phyloP scores from a whole-genome alignment of 2,113 vertebrate species.

The Psittacula cyanocephala region DNA sequence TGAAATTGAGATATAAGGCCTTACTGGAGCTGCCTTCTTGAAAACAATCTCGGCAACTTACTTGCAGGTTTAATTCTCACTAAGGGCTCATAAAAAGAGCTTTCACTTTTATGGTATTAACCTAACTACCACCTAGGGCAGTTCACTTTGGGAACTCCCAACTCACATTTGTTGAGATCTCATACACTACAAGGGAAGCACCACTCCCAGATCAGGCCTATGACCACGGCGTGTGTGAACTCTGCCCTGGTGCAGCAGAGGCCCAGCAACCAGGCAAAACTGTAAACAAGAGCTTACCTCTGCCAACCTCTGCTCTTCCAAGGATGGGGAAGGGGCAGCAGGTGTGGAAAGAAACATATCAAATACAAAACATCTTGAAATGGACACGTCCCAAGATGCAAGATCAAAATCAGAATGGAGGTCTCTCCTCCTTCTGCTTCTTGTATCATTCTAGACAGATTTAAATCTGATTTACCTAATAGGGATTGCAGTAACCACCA shows the following conservation, averaged over 20 bases:
- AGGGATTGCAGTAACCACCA: constrained; percentile 35
- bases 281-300: neutral
- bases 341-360: neutral
- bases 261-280: neutral
- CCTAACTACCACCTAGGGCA: neutral
- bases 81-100: neutral
- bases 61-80: neutral
- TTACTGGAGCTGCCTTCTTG: neutral
- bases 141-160: neutral
- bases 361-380: constrained; percentile 30
- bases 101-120: neutral
- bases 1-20: neutral
- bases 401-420: constrained; percentile 34
- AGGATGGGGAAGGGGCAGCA: neutral
- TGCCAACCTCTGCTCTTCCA: neutral
- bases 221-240: neutral
- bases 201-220: neutral
- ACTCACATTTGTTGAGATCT: neutral
- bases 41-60: neutral
- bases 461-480: constrained; percentile 3
- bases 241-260: neutral
- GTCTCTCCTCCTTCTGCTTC: neutral
- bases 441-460: neutral
- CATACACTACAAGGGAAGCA: neutral
- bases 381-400: neutral